These are phyloP conservation scores for Menura novaehollandiae DNA, from an alignment of 2,113 vertebrate genomes.

Conservation along the genomic window DNA sequence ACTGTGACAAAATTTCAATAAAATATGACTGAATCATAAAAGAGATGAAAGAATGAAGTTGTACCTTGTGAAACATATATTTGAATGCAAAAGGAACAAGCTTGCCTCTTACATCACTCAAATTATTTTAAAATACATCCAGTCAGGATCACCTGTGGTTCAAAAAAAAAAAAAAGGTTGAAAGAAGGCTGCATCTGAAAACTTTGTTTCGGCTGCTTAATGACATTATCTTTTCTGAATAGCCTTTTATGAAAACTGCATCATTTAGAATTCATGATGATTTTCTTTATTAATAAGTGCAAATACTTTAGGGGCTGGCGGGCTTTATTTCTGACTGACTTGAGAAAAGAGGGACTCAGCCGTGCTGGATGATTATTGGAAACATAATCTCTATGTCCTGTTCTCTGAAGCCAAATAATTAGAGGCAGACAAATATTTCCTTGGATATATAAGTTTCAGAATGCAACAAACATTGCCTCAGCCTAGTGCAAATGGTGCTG, in stretches of 20 bases:
- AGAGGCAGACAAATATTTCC: neutral
- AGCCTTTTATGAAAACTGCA: neutral
- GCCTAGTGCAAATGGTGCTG: neutral
- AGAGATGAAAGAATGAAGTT: constrained; percentile 18
- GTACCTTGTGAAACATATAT: neutral
- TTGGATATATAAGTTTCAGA: neutral
- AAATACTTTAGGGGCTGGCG: neutral
- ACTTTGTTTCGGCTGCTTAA: neutral
- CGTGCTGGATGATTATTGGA: neutral
- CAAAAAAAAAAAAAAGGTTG: neutral
- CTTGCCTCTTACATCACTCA: neutral
- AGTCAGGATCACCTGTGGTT: neutral
- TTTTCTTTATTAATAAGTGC: constrained; percentile 19
- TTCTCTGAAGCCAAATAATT: neutral
- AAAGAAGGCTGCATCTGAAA: neutral
- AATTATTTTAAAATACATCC: constrained; percentile 23
- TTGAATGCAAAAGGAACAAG: constrained; percentile 6
- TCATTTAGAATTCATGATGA: neutral
- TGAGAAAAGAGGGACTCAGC: neutral
- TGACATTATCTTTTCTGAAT: neutral
- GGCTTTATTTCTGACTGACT: neutral
- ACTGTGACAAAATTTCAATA: constrained; percentile 25
- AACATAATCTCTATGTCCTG: neutral
- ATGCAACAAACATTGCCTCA: neutral
- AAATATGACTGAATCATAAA: constrained; percentile 9